Evolutionary conservation across 37 sponge, comb jelly and placozoan genomes (phyloP), one percentile per base, ranked within the genome.

Genomic region (Geodia barretti): DNA sequence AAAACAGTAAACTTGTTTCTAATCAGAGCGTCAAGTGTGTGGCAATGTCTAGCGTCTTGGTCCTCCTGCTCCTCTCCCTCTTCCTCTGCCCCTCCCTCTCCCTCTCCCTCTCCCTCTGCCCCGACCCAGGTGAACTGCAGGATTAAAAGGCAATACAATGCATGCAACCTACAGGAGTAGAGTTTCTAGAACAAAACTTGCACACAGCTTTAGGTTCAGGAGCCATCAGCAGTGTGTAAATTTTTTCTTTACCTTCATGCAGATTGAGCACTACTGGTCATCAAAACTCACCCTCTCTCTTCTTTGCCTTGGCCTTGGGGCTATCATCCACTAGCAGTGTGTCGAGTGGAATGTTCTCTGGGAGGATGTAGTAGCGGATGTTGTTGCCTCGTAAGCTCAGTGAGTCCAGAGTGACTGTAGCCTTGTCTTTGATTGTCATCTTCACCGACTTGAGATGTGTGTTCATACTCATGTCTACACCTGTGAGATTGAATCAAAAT

Each of bases 401-500:
- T 24, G 97, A 83, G 39, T 98, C 99, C 78, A 98, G 68, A 42
- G 92, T 64, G 39, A 96, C 79, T 28, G 99, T 90, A 39, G 96
- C 99, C 58, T 87, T 80, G 59, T 87, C 92, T 68, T 98, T 98
- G 32, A 96, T 68, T 2, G 95, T 98, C 99, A 98, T 92, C 66
- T 98, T 98, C 61, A 98, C 99, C 8, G 93, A 91, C 62, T 98
- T 98, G 1, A 98, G 62, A 68, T 98, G 99, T 3, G 99, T 98
- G 64, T 98, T 98, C 99, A 98, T 98, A 47, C 91, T 88, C 94
- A 98, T 98, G 83, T 98, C 99, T 32, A 98, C 99, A 69, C 99
- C 98, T 96, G 82, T 29, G n/a, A 25, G n/a, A 28, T 7, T 23
- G 26, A 79, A 70, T n/a, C n/a, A n/a, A n/a, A n/a, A n/a, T n/a